A percentile compares a stretch with the other conserved stretches of the same genome.
Evolutionary conservation across 2,888 invertebrate genomes (phyloP).

Genomic region (Oeneis ivallda): DNA sequence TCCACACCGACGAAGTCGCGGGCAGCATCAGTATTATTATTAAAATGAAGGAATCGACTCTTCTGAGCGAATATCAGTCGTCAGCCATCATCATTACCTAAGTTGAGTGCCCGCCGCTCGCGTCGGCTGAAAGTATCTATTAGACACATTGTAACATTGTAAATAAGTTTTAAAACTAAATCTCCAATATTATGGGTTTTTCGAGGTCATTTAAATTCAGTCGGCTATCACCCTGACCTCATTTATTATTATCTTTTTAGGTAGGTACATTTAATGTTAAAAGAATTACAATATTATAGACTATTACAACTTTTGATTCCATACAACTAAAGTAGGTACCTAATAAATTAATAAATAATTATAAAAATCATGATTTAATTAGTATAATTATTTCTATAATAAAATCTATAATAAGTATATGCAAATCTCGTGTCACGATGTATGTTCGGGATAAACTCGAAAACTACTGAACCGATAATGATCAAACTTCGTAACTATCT

Average conservation of each 20-base stretch:
- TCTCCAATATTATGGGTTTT: not conserved
- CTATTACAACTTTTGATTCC: too few species aligned
- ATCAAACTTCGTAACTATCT: too few species aligned
- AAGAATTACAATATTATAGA: not conserved
- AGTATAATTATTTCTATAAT: too few species aligned
- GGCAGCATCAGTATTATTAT: too few species aligned
- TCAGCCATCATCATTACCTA: slow-evolving; percentile 7
- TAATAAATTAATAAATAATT: too few species aligned
- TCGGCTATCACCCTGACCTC: not conserved
- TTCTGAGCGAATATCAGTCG: not conserved
- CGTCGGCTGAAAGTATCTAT: not conserved
- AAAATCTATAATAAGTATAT: too few species aligned
- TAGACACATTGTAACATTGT: not conserved
- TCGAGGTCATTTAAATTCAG: not conserved
- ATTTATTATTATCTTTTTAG: not conserved
- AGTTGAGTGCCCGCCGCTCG: not conserved
- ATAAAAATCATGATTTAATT: too few species aligned
- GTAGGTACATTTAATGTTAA: not conserved
- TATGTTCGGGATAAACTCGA: too few species aligned
- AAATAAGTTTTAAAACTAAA: not conserved
- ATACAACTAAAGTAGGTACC: too few species aligned
- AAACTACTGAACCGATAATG: too few species aligned
- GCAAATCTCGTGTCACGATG: too few species aligned
- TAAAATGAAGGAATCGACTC: not conserved
- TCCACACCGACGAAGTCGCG: too few species aligned